Evolutionary conservation across 2,797 vertebrate species (phyloP).

Genomic region (Cynopterus sphinx): DNA sequence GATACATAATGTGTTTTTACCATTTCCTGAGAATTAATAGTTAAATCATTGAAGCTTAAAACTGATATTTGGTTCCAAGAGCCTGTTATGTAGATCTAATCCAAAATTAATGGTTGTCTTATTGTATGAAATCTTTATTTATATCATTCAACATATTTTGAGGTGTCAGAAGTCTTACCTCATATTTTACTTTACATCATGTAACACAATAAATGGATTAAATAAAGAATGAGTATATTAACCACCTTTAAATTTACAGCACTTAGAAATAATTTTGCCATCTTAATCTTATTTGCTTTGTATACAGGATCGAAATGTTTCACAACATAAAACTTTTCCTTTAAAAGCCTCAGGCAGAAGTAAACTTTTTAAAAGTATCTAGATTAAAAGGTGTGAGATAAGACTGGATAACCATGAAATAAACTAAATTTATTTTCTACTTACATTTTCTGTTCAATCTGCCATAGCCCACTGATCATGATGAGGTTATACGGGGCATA

Average conservation of each 20-base stretch:
- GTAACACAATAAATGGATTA: neutral
- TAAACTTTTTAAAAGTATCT: neutral
- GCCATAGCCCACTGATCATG: neutral
- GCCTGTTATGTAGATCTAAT: neutral
- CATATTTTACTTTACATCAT: neutral
- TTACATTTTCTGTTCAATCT: neutral
- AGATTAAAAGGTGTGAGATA: neutral
- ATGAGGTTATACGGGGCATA: neutral
- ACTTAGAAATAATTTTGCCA: constrained; percentile 35
- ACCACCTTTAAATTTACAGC: neutral
- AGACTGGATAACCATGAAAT: neutral
- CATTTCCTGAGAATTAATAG: neutral
- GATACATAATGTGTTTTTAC: neutral
- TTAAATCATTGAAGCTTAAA: neutral
- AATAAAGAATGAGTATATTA: neutral
- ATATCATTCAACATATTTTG: neutral
- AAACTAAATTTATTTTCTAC: neutral
- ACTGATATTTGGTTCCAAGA: neutral
- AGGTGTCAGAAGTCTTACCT: neutral
- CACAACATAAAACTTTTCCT: constrained; percentile 7
- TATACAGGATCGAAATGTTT: constrained; percentile 12
- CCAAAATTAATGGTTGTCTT: neutral
- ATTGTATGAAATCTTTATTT: neutral
- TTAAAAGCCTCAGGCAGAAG: neutral
- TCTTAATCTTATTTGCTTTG: constrained; percentile 18